These are phyloP conservation scores for Mesoligia furuncula DNA, from an alignment of 2,888 invertebrate species.

Conservation along the genomic window DNA sequence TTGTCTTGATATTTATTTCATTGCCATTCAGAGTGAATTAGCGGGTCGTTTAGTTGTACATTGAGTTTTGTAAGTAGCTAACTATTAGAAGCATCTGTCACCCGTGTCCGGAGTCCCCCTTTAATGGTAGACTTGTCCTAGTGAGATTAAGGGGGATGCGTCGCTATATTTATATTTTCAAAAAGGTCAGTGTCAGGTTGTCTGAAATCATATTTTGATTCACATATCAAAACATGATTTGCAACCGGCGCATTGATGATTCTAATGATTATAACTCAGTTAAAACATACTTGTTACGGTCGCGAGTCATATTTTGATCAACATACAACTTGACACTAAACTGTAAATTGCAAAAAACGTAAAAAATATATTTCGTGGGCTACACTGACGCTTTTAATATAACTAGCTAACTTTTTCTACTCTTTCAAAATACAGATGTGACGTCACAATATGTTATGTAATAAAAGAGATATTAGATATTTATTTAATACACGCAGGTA, in stretches of 20 bases:
- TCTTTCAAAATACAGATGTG: neutral
- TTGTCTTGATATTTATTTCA: conserved; percentile 18
- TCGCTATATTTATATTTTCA: neutral
- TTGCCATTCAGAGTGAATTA: conserved; percentile 9
- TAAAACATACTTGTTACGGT: neutral
- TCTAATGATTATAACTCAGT: neutral
- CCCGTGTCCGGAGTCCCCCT: neutral
- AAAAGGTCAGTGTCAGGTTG: neutral
- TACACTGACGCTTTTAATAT: neutral
- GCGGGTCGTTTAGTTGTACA: conserved; percentile 1
- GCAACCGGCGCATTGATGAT: neutral
- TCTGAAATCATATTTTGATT: no score
- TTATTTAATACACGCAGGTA: neutral
- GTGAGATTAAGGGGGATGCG: neutral
- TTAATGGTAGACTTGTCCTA: neutral
- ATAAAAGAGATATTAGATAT: neutral
- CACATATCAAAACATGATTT: neutral
- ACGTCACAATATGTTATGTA: neutral
- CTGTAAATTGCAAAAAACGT: neutral
- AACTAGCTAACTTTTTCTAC: neutral
- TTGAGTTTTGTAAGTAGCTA: neutral
- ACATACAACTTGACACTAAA: neutral
- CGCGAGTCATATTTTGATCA: neutral
- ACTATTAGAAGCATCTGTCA: neutral
- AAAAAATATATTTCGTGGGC: neutral